Percentiles rank a stretch among this genome's conserved stretches.
phyloP scores from a whole-genome alignment of 2,888 invertebrate genomes.

The Brachyptera risi region DNA sequence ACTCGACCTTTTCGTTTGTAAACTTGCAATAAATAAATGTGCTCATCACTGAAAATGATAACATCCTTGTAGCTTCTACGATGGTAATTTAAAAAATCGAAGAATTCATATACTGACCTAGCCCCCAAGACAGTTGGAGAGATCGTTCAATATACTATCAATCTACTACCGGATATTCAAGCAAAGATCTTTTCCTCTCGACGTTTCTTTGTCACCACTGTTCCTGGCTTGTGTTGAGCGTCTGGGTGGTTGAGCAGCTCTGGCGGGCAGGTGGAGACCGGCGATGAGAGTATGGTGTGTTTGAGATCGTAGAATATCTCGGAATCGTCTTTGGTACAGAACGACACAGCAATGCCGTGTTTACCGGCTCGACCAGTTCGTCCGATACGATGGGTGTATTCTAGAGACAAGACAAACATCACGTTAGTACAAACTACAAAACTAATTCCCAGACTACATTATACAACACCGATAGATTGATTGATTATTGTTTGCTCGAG shows the following conservation, averaged over 20 bases:
- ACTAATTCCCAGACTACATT: background rate
- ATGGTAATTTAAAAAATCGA: too few species aligned
- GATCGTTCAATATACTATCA: too few species aligned
- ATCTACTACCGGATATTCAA: too few species aligned
- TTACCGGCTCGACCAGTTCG: conserved; percentile 99
- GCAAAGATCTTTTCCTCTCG: conserved; percentile 95
- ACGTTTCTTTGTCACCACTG: conserved; percentile 85
- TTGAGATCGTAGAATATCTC: conserved; percentile 95
- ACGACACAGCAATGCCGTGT: conserved; percentile 91
- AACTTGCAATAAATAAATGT: too few species aligned
- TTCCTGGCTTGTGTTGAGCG: conserved; percentile 95
- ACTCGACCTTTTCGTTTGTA: too few species aligned
- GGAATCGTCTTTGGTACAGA: conserved; percentile 96
- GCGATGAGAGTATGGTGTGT: conserved; percentile 81
- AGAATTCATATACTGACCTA: too few species aligned
- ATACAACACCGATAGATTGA: background rate
- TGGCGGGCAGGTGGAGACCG: conserved; percentile 91
- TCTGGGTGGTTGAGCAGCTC: conserved; percentile 98
- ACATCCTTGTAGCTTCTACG: too few species aligned
- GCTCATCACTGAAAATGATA: too few species aligned
- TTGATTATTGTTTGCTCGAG: too few species aligned
- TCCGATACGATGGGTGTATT: conserved; percentile 97
- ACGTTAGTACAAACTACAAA: conserved; percentile 19
- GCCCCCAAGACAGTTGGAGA: too few species aligned
- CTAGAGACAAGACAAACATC: conserved; percentile 46